Evolutionary conservation across 1,140 invertebrate species (phyloP).

Genomic region (Zaprionus lachaisei): DNA sequence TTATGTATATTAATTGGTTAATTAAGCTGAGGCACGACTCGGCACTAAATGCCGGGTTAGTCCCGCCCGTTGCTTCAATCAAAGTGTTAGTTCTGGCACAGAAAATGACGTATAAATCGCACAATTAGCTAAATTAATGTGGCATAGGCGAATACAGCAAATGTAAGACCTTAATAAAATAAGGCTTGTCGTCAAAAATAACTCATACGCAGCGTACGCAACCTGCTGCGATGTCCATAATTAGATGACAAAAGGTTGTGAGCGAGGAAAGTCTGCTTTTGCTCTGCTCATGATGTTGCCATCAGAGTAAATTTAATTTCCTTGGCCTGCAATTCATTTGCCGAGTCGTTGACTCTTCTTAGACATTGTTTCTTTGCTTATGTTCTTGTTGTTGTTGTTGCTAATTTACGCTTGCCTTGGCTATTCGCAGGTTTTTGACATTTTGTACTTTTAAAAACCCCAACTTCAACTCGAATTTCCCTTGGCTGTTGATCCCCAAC

Average conservation of each 20-base stretch:
- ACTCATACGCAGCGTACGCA: conserved; percentile 41
- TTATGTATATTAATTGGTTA: conserved; percentile 35
- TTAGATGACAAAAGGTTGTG: conserved; percentile 36
- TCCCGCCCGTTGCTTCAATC: conserved; percentile 7
- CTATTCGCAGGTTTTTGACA: conserved; percentile 46
- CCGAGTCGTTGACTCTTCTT: conserved; percentile 74
- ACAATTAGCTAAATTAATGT: conserved; percentile 42
- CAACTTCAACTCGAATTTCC: conserved; percentile 44
- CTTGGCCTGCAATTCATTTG: conserved; percentile 78
- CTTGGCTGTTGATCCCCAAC: conserved; percentile 7
- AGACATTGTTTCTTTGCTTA: conserved; percentile 59
- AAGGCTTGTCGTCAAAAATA: conserved; percentile 43
- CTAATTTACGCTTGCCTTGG: conserved; percentile 64
- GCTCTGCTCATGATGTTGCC: conserved; percentile 43
- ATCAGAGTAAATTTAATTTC: conserved; percentile 69
- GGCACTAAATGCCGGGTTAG: background rate
- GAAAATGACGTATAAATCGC: conserved; percentile 33
- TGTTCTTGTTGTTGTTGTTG: conserved; percentile 55
- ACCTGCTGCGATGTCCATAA: conserved; percentile 20
- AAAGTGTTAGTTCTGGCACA: conserved; percentile 19
- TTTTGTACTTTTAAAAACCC: conserved; percentile 25
- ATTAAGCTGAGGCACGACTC: conserved; percentile 25
- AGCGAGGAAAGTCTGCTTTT: conserved; percentile 24
- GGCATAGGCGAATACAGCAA: conserved; percentile 10
- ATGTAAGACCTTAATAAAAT: conserved; percentile 21